phyloP scores from a whole-genome alignment of 2,797 vertebrate genomes.

The Ctenopoma multispine region DNA sequence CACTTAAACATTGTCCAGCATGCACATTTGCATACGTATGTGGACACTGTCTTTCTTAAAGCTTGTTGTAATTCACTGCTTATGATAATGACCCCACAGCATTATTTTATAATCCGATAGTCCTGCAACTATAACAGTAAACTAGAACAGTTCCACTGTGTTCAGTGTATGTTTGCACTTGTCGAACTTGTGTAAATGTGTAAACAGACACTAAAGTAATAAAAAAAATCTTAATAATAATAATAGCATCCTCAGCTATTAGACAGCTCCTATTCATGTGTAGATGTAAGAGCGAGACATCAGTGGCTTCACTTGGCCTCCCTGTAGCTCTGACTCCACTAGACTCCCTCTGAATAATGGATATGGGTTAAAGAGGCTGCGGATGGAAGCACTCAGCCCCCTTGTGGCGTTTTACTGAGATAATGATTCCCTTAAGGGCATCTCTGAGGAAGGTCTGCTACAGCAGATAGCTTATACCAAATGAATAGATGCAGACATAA shows the following conservation, averaged over 20 bases:
- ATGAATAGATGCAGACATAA: slow-evolving; percentile 35
- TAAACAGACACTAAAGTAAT: background rate
- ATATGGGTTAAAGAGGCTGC: slow-evolving; percentile 70
- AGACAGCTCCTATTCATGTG: slow-evolving; percentile 32
- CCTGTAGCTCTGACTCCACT: slow-evolving; percentile 45
- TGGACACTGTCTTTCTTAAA: no score
- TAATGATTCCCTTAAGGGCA: slow-evolving; percentile 68
- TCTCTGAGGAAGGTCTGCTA: slow-evolving; percentile 54
- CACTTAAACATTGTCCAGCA: slow-evolving; percentile 14
- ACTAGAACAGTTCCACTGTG: background rate
- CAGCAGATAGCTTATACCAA: slow-evolving; percentile 22
- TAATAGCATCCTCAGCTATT: slow-evolving; percentile 6
- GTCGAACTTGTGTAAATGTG: background rate
- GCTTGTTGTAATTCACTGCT: background rate
- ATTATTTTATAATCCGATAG: background rate
- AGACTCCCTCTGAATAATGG: slow-evolving; percentile 69
- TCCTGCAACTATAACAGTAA: background rate
- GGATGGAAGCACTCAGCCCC: slow-evolving; percentile 60
- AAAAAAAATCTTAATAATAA: slow-evolving; percentile 4
- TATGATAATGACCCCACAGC: background rate
- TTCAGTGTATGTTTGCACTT: background rate
- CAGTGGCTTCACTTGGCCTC: slow-evolving; percentile 36
- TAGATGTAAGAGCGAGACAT: slow-evolving; percentile 41
- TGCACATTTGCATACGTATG: background rate
- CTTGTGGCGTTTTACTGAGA: slow-evolving; percentile 63